Conservation (phyloP, 2,113 vertebrate species). For the Axis porcinus region DNA sequence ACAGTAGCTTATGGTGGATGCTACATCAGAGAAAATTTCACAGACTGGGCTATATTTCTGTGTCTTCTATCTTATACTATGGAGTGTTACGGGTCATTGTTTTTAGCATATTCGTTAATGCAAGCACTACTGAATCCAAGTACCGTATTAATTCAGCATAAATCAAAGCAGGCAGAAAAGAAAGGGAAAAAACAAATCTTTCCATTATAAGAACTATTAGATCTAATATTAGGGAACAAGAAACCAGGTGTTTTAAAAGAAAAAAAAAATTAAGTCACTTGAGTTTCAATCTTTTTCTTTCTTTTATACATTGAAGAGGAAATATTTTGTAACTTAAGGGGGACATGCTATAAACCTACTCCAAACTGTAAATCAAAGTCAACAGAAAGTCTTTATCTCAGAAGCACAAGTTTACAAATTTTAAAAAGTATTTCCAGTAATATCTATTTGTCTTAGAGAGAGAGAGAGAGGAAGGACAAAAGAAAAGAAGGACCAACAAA, state of each 20-base stretch:
- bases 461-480: background rate
- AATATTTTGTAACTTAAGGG: background rate
- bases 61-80: background rate
- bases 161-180: constrained; percentile 1
- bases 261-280: background rate
- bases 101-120: background rate
- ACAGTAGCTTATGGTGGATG: background rate
- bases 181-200: background rate
- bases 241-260: background rate
- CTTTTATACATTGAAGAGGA: background rate
- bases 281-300: background rate
- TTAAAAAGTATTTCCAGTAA: background rate
- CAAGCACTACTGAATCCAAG: background rate
- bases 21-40: background rate
- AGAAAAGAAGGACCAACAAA: background rate
- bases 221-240: background rate
- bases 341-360: background rate
- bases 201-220: background rate
- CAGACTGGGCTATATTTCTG: background rate
- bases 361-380: background rate
- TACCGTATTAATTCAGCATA: background rate
- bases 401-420: background rate
- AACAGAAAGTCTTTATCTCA: background rate
- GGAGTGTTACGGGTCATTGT: background rate
- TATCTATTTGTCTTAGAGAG: background rate